Conservation (phyloP, 2,888 invertebrate genomes). For the Andrena dorsata region DNA sequence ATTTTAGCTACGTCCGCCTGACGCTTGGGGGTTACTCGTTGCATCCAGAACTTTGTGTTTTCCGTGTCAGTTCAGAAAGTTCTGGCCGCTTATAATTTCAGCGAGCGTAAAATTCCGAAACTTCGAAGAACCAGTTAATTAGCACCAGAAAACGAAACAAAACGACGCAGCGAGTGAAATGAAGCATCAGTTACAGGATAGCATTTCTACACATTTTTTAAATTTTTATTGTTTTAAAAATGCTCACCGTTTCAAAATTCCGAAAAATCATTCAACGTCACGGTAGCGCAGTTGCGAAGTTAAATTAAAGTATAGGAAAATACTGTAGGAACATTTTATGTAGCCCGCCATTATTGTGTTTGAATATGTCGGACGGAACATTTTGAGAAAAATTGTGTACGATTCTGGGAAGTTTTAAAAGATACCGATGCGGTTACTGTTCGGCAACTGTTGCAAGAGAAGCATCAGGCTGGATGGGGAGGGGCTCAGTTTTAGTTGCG, state of each 20-base stretch:
- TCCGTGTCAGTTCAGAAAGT: constrained; percentile 17
- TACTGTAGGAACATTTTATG: too few relatives aligned
- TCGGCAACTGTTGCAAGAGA: constrained; percentile 21
- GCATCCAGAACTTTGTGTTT: constrained; percentile 24
- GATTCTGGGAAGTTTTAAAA: background rate
- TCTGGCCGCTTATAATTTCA: constrained; percentile 22
- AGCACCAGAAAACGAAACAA: background rate
- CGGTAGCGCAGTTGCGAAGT: too few relatives aligned
- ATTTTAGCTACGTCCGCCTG: constrained; percentile 20
- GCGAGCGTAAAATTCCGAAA: constrained; percentile 1
- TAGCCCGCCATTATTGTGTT: too few relatives aligned
- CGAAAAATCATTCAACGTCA: too few relatives aligned
- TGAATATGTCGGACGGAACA: background rate
- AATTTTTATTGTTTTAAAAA: too few relatives aligned
- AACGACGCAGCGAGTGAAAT: background rate
- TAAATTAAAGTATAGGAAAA: too few relatives aligned
- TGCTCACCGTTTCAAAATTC: too few relatives aligned
- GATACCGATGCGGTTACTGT: background rate
- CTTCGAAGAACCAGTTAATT: constrained; percentile 4
- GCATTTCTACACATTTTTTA: too few relatives aligned
- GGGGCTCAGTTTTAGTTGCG: constrained; percentile 16
- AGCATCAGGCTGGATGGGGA: background rate
- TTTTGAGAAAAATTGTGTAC: background rate
- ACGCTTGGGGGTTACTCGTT: constrained; percentile 13
- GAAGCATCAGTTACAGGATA: too few relatives aligned